A percentile compares a stretch with the other conserved stretches of the same genome.
Conservation (phyloP, 2,113 vertebrate species). For the Eulacestoma nigropectus region DNA sequence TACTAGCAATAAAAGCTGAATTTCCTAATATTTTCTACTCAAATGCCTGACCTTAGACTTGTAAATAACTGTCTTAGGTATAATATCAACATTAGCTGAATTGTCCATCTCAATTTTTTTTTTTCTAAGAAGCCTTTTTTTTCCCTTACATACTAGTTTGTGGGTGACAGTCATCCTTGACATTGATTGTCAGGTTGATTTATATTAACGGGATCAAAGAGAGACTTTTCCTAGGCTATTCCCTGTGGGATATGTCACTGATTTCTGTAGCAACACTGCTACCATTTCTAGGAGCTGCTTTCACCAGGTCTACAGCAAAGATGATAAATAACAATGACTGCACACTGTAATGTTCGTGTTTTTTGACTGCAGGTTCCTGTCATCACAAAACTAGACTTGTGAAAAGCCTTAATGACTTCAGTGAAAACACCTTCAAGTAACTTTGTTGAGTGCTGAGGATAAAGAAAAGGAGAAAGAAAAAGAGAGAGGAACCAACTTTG, state of each 20-base stretch:
- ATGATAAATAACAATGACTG: not conserved
- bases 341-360: not conserved
- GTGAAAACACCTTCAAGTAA: not conserved
- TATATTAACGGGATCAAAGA: constrained; percentile 19
- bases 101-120: not conserved
- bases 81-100: not conserved
- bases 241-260: not conserved
- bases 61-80: not conserved
- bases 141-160: not conserved
- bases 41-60: not conserved
- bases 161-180: constrained; percentile 15
- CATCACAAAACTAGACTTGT: not conserved
- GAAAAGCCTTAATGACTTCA: not conserved
- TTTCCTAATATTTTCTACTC: not conserved
- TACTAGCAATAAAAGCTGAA: not conserved
- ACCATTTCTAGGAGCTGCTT: not conserved
- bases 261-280: not conserved
- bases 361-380: not conserved
- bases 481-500: not conserved
- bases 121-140: not conserved
- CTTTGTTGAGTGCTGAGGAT: not conserved
- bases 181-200: constrained; percentile 44
- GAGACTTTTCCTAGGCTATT: not conserved
- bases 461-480: not conserved
- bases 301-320: not conserved